Conservation (phyloP, 2,888 invertebrate species). For the Epirrhoe tristata region DNA sequence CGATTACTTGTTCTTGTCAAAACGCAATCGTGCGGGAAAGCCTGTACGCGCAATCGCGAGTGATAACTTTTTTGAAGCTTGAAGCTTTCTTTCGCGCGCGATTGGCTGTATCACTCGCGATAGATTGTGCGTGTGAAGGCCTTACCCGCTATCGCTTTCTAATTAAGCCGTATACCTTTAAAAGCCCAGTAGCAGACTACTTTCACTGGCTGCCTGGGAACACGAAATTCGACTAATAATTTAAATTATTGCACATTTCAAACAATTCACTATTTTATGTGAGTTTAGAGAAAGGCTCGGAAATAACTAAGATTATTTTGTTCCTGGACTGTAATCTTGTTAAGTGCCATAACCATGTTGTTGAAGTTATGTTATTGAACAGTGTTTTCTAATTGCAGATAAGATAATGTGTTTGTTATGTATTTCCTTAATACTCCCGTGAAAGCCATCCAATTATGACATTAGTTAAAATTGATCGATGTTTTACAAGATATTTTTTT, state of each 20-base stretch:
- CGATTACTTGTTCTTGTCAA: too few species aligned
- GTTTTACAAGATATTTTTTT: too few species aligned
- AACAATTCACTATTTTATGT: slow-evolving; percentile 47
- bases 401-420: neutral
- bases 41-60: too few species aligned
- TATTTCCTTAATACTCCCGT: neutral
- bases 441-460: too few species aligned
- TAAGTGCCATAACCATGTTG: neutral
- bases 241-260: slow-evolving; percentile 73
- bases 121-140: too few species aligned
- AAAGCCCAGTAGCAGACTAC: slow-evolving; percentile 82
- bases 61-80: too few species aligned
- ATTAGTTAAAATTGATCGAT: too few species aligned
- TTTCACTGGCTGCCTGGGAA: slow-evolving; percentile 77
- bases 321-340: neutral
- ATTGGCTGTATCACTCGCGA: too few species aligned
- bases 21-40: too few species aligned
- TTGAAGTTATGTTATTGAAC: neutral
- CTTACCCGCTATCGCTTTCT: slow-evolving; percentile 42
- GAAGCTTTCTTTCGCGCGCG: too few species aligned
- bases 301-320: slow-evolving; percentile 5
- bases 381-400: neutral
- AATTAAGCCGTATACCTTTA: slow-evolving; percentile 41
- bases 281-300: slow-evolving; percentile 61
- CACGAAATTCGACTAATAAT: slow-evolving; percentile 84